These are phyloP conservation scores for Anthonomus grandis DNA, from an alignment of 1,140 invertebrate species.

Conservation along the genomic window DNA sequence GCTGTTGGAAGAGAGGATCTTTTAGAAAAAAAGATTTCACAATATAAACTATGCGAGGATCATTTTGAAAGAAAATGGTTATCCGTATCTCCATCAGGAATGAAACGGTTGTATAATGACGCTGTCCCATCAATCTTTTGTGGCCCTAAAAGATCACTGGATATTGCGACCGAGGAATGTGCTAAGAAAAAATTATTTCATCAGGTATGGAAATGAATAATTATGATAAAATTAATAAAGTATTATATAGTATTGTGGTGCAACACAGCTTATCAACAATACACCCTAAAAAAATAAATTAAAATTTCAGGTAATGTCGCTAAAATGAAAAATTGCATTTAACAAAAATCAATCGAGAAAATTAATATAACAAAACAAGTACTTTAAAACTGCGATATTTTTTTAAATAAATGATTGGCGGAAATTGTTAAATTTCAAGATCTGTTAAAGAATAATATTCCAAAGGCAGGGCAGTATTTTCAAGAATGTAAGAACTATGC, in stretches of 20 bases:
- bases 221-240: too few species aligned
- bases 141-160: neutral
- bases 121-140: slow-evolving; percentile 1
- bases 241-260: too few species aligned
- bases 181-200: slow-evolving; percentile 1
- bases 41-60: too few species aligned
- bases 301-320: too few species aligned
- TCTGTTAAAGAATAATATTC: slow-evolving; percentile 12
- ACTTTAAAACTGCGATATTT: neutral
- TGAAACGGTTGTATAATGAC: slow-evolving; percentile 5
- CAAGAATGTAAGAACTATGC: slow-evolving; percentile 9
- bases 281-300: too few species aligned
- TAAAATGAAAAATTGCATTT: too few species aligned
- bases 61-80: too few species aligned
- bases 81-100: slow-evolving; percentile 1
- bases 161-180: neutral
- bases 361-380: too few species aligned
- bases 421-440: slow-evolving; percentile 6
- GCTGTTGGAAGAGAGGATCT: too few species aligned
- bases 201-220: slow-evolving; percentile 3
- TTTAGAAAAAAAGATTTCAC: too few species aligned
- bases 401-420: neutral
- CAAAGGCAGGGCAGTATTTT: neutral
- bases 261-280: too few species aligned
- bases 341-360: too few species aligned